Conservation (phyloP, 2,888 invertebrate species). For the Argyra leucocephala region DNA sequence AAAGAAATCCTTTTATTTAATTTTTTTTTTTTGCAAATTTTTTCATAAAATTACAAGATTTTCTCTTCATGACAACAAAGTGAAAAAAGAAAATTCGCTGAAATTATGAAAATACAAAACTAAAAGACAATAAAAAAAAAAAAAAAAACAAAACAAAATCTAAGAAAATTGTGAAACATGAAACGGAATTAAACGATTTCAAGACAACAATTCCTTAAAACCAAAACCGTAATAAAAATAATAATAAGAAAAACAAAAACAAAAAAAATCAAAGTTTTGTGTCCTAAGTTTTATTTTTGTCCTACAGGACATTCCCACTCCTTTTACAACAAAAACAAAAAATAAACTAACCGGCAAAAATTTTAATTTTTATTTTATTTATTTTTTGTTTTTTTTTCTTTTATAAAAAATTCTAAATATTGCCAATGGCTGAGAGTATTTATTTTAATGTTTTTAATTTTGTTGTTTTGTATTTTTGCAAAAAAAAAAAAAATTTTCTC, state of each 20-base stretch:
- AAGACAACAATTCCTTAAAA: not conserved
- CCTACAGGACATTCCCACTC: not conserved
- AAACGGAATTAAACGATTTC: not conserved
- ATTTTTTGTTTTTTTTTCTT: too few species aligned
- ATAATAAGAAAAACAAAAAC: not conserved
- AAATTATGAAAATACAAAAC: not conserved
- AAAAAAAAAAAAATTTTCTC: not conserved
- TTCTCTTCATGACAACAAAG: not conserved
- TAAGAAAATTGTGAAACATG: not conserved
- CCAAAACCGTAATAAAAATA: not conserved
- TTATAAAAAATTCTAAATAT: not conserved
- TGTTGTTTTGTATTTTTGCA: not conserved
- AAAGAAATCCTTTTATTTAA: slow-evolving; percentile 1
- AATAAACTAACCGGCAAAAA: not conserved
- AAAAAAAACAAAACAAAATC: not conserved
- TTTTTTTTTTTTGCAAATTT: too few species aligned
- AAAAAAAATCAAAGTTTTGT: not conserved
- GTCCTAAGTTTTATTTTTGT: not conserved
- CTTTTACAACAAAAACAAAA: not conserved
- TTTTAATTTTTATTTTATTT: not conserved
- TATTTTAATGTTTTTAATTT: too few species aligned
- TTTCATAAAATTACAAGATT: not conserved
- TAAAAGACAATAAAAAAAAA: not conserved
- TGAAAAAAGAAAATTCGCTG: not conserved
- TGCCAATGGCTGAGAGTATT: not conserved